Base-by-base conservation (phyloP, 2,888 invertebrate genomes). In the Ophioninae sp. region DNA sequence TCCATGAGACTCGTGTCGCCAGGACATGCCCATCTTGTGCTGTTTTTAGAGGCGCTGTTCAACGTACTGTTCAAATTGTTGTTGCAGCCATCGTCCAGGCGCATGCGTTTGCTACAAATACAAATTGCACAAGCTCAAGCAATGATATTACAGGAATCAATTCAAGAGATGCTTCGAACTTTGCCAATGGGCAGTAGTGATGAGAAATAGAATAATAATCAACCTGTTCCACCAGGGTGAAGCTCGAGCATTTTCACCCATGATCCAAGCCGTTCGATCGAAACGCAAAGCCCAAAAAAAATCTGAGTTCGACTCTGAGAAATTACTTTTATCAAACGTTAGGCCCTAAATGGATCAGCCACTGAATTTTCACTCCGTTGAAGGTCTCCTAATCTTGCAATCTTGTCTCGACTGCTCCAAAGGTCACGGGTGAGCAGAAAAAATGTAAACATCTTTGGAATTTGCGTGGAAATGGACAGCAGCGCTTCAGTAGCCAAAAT, bases 1-100 rank as follows among this genome's bases (percentile, higher is more conserved):
- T 93, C 92, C 61, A 94, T 93, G 44, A 92, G 86, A 86, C 90
- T 92, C 2, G 89, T 89, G 74, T 92, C 89, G 21, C 89, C 90
- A 0, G 91, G 89, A 85, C 88, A 92, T 1, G 90, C 87, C 93
- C 93, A 93, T 83, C 87, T 89, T 39, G 87, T 82, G 17, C 70
- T 85, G 72, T 87, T 89, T 81, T 89, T 89, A 0, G 90, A 87
- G 1, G 85, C 85, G 64, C 85, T 88, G 44, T 89, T 90, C 30
- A 87, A 74, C 6, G 89, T 87, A 21, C 87, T 87, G 61, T 90
- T 91, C 50, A 91, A 83, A 81, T 92, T 92, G 79, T 92, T 92
- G 85, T 92, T 92, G 78, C 91, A 91, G 23, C 90, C 90, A 82
- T 92, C 89, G 10, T 92, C 91, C 76, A 91, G 81, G 3, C 90